Evolutionary conservation across 2,888 invertebrate genomes (phyloP).

Genomic region (Pyrocoelia pectoralis): DNA sequence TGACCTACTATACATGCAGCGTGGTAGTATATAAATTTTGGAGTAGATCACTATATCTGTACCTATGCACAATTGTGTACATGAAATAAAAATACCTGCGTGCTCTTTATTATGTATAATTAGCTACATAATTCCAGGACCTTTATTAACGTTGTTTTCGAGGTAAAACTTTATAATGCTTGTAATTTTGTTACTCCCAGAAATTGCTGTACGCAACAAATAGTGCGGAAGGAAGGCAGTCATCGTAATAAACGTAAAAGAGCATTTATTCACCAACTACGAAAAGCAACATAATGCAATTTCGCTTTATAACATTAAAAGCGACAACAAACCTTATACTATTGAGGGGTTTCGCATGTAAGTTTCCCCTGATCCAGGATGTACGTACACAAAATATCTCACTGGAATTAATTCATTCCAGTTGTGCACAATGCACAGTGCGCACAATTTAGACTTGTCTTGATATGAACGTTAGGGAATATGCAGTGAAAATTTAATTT

Average conservation of each 20-base stretch:
- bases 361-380: slow-evolving; percentile 22
- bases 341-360: slow-evolving; percentile 20
- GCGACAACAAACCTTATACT: slow-evolving; percentile 20
- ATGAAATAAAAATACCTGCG: too few relatives aligned
- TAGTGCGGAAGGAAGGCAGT: not conserved
- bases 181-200: slow-evolving; percentile 19
- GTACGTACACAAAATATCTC: too few relatives aligned
- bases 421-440: slow-evolving; percentile 6
- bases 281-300: slow-evolving; percentile 24
- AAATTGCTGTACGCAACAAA: slow-evolving; percentile 11
- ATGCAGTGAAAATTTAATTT: slow-evolving; percentile 5
- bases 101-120: too few relatives aligned
- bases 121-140: not conserved
- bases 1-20: too few relatives aligned
- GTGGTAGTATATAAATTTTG: too few relatives aligned
- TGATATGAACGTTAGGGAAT: slow-evolving; percentile 7
- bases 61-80: too few relatives aligned
- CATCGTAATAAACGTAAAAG: slow-evolving; percentile 21
- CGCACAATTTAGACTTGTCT: slow-evolving; percentile 13
- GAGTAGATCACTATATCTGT: too few relatives aligned
- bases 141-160: not conserved
- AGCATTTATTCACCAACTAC: slow-evolving; percentile 21
- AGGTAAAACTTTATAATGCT: slow-evolving; percentile 11
- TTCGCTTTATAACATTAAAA: slow-evolving; percentile 25
- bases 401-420: slow-evolving; percentile 23